These are phyloP conservation scores for Calliphora vicina DNA, from an alignment of 1,140 invertebrate genomes.

Conservation along the genomic window DNA sequence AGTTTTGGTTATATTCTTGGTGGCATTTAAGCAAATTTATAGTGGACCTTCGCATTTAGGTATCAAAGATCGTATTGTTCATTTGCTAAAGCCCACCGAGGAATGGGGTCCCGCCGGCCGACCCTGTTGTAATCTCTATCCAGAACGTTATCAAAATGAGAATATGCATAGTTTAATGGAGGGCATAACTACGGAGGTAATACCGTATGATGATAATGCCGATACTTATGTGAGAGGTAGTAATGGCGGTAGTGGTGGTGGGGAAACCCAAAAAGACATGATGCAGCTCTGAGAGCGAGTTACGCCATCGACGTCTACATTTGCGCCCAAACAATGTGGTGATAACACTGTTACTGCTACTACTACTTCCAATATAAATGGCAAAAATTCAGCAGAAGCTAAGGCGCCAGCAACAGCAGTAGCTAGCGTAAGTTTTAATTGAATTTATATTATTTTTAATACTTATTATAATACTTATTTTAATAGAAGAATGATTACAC, in stretches of 20 bases:
- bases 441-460: background rate
- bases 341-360: conserved; percentile 39
- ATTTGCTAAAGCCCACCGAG: conserved; percentile 57
- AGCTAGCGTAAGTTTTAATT: conserved; percentile 26
- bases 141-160: conserved; percentile 57
- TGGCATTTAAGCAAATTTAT: conserved; percentile 71
- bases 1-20: conserved; percentile 73
- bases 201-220: conserved; percentile 45
- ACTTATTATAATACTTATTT: background rate
- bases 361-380: conserved; percentile 37
- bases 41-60: conserved; percentile 67
- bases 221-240: conserved; percentile 13
- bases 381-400: conserved; percentile 37
- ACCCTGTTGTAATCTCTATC: conserved; percentile 57
- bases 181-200: conserved; percentile 59
- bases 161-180: conserved; percentile 68
- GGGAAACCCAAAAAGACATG: conserved; percentile 46
- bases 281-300: conserved; percentile 59
- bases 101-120: conserved; percentile 65
- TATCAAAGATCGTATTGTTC: conserved; percentile 65
- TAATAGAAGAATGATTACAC: conserved; percentile 19
- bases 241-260: conserved; percentile 33
- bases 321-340: conserved; percentile 38
- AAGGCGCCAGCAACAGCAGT: conserved; percentile 42
- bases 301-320: conserved; percentile 44